A percentile compares a stretch with the other conserved stretches of the same genome.
Evolutionary conservation across 1,140 invertebrate species (phyloP).

Genomic region (Drosophila navojoa): DNA sequence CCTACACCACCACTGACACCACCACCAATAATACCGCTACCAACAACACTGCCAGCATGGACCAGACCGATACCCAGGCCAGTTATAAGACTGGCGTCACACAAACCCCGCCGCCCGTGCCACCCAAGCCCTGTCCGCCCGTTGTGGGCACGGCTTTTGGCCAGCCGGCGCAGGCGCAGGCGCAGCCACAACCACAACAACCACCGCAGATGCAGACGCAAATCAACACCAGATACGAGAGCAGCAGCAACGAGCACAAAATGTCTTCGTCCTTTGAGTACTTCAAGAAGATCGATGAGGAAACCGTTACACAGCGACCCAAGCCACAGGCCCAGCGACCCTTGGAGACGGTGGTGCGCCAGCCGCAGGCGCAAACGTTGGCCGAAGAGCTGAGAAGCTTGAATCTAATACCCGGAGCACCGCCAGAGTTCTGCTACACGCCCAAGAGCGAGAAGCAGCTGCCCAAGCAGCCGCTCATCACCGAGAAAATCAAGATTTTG

Average conservation of each 20-base stretch:
- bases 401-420: slow-evolving; percentile 88
- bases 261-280: slow-evolving; percentile 85
- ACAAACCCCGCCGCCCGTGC: slow-evolving; percentile 76
- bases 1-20: slow-evolving; percentile 43
- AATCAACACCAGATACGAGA: slow-evolving; percentile 61
- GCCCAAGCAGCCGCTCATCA: slow-evolving; percentile 84
- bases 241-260: slow-evolving; percentile 62
- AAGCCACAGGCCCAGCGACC: slow-evolving; percentile 65
- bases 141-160: slow-evolving; percentile 55
- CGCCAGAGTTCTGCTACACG: slow-evolving; percentile 89
- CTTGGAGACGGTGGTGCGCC: slow-evolving; percentile 57
- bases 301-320: slow-evolving; percentile 57
- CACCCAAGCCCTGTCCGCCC: slow-evolving; percentile 69
- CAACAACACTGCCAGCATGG: slow-evolving; percentile 58
- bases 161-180: slow-evolving; percentile 47
- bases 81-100: slow-evolving; percentile 78
- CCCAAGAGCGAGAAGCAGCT: slow-evolving; percentile 84
- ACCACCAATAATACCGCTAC: slow-evolving; percentile 60
- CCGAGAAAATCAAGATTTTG: slow-evolving; percentile 87
- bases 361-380: slow-evolving; percentile 54
- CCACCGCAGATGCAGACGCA: slow-evolving; percentile 53
- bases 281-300: slow-evolving; percentile 85
- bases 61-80: slow-evolving; percentile 59
- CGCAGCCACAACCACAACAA: slow-evolving; percentile 42
- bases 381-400: slow-evolving; percentile 84